Base-by-base conservation (phyloP, 1,140 invertebrate genomes). In the Drosophila rhopaloa region DNA sequence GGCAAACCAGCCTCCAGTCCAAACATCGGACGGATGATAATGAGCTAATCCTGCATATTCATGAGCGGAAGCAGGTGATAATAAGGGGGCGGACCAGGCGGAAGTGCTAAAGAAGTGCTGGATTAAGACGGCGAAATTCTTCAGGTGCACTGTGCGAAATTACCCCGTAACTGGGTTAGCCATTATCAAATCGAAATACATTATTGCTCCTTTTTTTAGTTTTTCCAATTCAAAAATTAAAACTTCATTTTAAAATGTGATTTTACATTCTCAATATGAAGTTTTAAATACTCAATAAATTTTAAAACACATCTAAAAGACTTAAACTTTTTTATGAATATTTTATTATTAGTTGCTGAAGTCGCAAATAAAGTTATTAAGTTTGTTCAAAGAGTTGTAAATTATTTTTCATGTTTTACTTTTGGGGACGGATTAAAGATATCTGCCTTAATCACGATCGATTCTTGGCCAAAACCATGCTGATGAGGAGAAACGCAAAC, bases 31-130 rank as follows among this genome's bases (percentile, higher is more conserved):
- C 11, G 16, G 14, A 44, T 44, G 38, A 55, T 44, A 44, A 53
- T 51, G 37, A 59, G 58, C 47, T 16, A n/a, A 24, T 63, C 50
- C 51, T 55, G 50, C 47, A 51, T 61, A 50, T 61, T 61, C 32
- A 50, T 61, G 58, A 48, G 19, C 27, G 57, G 44, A 27, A 29
- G 35, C 51, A 54, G 51, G 51, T 54, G 51, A 24, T 38, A 54
- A 54, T 54, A 4, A 51, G 48, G 48, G 48, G 48, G 48, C 48
- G 48, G 48, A 8, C 0, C 29, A 11, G 29, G n/a, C 48, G 48
- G 48, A 54, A 54, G 50, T 37, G 50, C 9, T 14, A 3, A n/a
- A 51, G 27, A 50, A 32, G 27, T 50, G 9, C n/a, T 35, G 29
- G 13, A 16, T 11, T 35, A 16, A 37, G 32, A 1, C 5, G 50